A percentile compares a stretch with the other conserved stretches of the same genome.
Conservation (phyloP, 2,797 vertebrate genomes). For the Dermochelys coriacea region DNA sequence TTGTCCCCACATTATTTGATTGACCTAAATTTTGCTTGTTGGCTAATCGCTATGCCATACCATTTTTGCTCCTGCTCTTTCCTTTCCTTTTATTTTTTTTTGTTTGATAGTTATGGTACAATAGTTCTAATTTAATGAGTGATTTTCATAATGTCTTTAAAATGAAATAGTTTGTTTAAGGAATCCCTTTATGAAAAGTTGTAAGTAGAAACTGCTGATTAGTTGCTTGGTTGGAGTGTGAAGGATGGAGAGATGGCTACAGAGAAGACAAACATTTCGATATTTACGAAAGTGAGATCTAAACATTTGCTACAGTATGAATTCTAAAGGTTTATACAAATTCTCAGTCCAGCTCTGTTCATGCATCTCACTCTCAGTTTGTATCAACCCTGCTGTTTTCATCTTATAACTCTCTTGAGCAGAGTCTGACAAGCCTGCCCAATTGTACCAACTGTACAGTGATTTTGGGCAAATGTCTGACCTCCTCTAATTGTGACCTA, state of each 20-base stretch:
- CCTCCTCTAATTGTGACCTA: not conserved
- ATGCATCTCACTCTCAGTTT: not conserved
- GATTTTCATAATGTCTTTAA: not conserved
- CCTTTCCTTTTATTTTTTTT: constrained; percentile 16
- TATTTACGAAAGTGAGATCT: not conserved
- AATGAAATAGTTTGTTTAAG: not conserved
- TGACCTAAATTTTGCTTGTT: not conserved
- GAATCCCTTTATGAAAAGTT: not conserved
- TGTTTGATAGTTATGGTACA: not conserved
- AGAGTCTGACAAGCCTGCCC: not conserved
- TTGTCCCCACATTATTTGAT: not conserved
- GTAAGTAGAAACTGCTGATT: not conserved
- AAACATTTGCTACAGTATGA: not conserved
- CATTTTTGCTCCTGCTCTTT: not conserved
- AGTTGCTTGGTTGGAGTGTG: not conserved
- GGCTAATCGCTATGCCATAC: not conserved
- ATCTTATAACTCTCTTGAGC: not conserved
- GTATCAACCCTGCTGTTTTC: not conserved
- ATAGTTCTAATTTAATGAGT: not conserved
- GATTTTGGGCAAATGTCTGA: not conserved
- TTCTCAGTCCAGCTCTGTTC: not conserved
- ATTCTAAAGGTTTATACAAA: not conserved
- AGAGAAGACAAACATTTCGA: not conserved
- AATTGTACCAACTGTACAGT: not conserved
- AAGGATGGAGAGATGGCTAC: not conserved